Base-by-base conservation (phyloP, 1,140 invertebrate genomes). In the Drosophila guanche region DNA sequence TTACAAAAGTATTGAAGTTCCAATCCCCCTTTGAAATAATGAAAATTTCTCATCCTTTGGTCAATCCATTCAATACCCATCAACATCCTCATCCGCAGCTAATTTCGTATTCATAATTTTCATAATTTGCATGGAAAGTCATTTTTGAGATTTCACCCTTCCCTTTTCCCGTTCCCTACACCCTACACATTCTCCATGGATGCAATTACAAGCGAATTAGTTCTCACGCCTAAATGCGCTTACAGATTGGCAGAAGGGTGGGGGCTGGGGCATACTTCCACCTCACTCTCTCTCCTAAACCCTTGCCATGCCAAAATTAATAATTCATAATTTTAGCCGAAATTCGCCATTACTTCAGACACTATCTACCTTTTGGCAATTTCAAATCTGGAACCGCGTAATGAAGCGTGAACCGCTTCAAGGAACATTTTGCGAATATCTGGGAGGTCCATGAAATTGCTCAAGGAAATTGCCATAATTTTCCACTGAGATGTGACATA, bases 161-260 rank as follows among this genome's bases (percentile, higher is more conserved):
- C 12, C 37, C 16, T 8, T 3, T 3, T 3, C 29, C 48, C 52
- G n/a, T 16, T 27, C 22, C 41, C 40, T 29, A 42, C 69, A 51
- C 58, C 10, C 10, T 10, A 3, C 68, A 51, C 45, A 50, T 63
- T 62, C 51, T 41, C 62, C 65, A 55, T 27, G 42, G 33, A 29
- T 48, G 42, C 51, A 84, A 83, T 83, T 84, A 83, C 79, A 75
- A 71, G 70, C 74, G 79, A 62, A 83, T 83, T 83, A 83, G 75
- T 84, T 83, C 79, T 83, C 79, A 83, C 79, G 79, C 70, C 67
- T 56, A 79, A 83, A 84, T 83, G 70, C 55, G 79, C 59, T 83
- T 84, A 79, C 43, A 53, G 25, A 66, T 67, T 51, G 63, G 40
- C 33, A 37, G n/a, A 63, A 67, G 50, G 62, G 43, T 41, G 46